Base-by-base conservation (phyloP, 2,888 invertebrate genomes). In the Drosophila fulvimacula region DNA sequence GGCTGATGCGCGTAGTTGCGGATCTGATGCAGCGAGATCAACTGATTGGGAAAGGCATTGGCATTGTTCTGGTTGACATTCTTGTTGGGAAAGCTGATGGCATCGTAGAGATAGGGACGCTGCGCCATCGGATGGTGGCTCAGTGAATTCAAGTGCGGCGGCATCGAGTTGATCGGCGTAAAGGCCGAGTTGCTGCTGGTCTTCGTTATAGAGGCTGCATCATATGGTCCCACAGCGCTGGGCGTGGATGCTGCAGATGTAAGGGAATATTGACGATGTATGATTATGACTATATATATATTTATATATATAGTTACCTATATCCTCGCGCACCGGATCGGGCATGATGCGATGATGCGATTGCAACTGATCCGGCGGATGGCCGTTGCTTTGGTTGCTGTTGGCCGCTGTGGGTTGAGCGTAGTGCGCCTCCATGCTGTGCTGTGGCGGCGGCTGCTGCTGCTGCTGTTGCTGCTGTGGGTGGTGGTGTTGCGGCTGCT, bases 1-100 rank as follows among this genome's bases (percentile, higher is more conserved):
- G 98, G 98, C 91, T 98, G 98, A 92, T 97, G 97, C 74, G 97
- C 97, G 93, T 98, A 98, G 93, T 98, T 98, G 93, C 98, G 95
- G 91, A 98, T 98, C 94, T 98, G 98, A 93, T 98, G 98, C 82
- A 98, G 94, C 83, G 98, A 97, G 93, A 98, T 98, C 93, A 98
- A 94, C 93, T 98, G 98, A 92, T 98, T 98, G 69, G 98, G 98
- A 93, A 98, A 98, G 69, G 95, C 93, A 65, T 95, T 95, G 78
- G 95, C 94, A 61, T 89, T 90, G 59, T 90, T 91, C 92, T 95
- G 95, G 79, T 92, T 92, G 71, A 94, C 94, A 90, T 95, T 93
- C 90, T 95, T 95, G 91, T 96, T 96, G 91, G 96, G 97, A 94
- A 98, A 97, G 92, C 96, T 96, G 90, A 98, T 95, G 61, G 98